phyloP scores from a whole-genome alignment of 2,888 invertebrate genomes.

The Tanytarsus gracilentus region DNA sequence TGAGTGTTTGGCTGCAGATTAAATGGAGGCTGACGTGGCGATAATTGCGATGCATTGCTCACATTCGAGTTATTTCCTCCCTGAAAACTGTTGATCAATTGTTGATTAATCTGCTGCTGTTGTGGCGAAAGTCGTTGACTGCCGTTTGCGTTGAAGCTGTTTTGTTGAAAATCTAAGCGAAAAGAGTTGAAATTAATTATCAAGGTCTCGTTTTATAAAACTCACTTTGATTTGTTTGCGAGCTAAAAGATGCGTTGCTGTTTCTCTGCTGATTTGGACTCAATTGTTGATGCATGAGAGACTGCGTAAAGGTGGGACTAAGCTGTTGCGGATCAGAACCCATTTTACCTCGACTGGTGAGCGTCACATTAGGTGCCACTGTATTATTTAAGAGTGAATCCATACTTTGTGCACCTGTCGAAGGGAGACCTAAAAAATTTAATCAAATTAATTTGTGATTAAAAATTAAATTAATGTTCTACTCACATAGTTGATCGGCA shows the following conservation, averaged over 20 bases:
- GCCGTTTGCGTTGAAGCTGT: slow-evolving; percentile 33
- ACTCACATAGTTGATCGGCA: slow-evolving; percentile 38
- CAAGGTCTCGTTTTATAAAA: slow-evolving; percentile 1
- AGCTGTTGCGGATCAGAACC: slow-evolving; percentile 52
- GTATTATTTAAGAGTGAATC: slow-evolving; percentile 75
- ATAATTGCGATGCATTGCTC: slow-evolving; percentile 39
- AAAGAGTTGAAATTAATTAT: not conserved
- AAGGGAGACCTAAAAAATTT: slow-evolving; percentile 36
- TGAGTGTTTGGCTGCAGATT: slow-evolving; percentile 35
- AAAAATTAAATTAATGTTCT: not conserved
- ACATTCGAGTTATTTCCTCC: slow-evolving; percentile 32
- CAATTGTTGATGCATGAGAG: slow-evolving; percentile 42
- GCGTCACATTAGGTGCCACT: slow-evolving; percentile 75
- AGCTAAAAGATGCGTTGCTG: slow-evolving; percentile 39
- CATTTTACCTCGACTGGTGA: slow-evolving; percentile 58
- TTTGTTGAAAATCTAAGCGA: slow-evolving; percentile 24
- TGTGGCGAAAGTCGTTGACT: slow-evolving; percentile 41
- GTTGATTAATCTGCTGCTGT: slow-evolving; percentile 36
- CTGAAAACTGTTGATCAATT: slow-evolving; percentile 32
- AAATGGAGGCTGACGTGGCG: slow-evolving; percentile 40
- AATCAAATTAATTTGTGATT: not conserved
- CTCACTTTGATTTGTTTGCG: slow-evolving; percentile 40
- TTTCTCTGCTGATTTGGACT: slow-evolving; percentile 41
- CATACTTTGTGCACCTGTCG: slow-evolving; percentile 52
- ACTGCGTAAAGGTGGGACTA: slow-evolving; percentile 52